Evolutionary conservation across 2,113 vertebrate genomes (phyloP).

Genomic region (Petromus typicus): DNA sequence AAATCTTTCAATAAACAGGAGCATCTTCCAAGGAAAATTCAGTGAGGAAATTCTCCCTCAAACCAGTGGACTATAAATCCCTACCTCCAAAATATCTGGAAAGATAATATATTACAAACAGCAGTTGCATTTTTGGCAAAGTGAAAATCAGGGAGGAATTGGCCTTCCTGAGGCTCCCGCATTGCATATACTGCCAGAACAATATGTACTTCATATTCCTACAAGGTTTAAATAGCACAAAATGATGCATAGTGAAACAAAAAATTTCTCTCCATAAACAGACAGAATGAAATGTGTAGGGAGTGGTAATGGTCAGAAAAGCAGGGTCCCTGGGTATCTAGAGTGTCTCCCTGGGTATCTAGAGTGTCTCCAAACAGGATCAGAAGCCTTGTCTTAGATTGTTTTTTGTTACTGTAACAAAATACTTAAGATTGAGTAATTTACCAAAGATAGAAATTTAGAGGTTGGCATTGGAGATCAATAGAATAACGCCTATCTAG

Average conservation of each 20-base stretch:
- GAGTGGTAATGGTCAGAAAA: background rate
- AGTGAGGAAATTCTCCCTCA: constrained; percentile 23
- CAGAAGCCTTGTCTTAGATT: background rate
- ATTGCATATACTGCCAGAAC: background rate
- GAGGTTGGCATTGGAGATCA: background rate
- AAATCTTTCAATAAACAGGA: background rate
- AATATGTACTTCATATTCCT: background rate
- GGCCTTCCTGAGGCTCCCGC: background rate
- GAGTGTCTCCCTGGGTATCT: background rate
- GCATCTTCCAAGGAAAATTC: constrained; percentile 23
- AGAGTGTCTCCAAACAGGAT: background rate
- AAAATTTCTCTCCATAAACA: background rate
- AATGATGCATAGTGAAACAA: background rate
- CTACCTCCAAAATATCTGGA: background rate
- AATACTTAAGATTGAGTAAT: background rate
- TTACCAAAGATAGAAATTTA: background rate
- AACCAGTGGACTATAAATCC: background rate
- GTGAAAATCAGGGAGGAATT: background rate
- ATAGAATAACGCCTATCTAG: background rate
- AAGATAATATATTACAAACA: background rate
- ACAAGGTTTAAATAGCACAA: background rate
- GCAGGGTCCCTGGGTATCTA: too few species aligned
- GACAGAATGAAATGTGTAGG: background rate
- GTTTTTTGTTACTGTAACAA: background rate
- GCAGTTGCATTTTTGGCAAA: constrained; percentile 14